Base-by-base conservation (phyloP, 2,797 vertebrate genomes). In the Argentina silus region DNA sequence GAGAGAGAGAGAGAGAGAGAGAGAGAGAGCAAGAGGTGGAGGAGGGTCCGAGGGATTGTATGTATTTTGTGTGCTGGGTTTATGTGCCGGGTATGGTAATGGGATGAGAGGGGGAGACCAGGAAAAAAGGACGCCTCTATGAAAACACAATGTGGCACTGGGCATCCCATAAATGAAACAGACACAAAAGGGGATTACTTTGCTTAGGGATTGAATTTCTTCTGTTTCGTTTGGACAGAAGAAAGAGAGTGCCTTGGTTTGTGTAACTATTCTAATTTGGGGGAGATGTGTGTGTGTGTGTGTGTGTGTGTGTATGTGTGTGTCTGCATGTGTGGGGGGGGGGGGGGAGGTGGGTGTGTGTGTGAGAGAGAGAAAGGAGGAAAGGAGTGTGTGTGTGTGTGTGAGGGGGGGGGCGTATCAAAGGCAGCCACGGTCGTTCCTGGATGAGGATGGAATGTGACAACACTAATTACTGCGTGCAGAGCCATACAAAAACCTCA, bases 381-480 rank as follows among this genome's bases (percentile, higher is more conserved):
- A 36, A 36, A 36, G 27, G 27, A 4, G 57, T 60, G 57, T 60
- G 57, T 60, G 57, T 60, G 57, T 23, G 57, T 60, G 51, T 56
- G 23, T 45, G 59, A 48, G 68, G n/a, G 15, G 55, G 61, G 36
- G 42, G 61, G 19, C 48, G 53, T 60, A 74, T 80, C 74, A 78
- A 81, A 84, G 67, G 67, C 72, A 48, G 62, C 64, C 67, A 56
- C 68, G 23, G 44, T 76, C 45, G 23, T 67, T 53, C 66, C 66
- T 65, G 67, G 75, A 78, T 47, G 67, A 63, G 3, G 48, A 78
- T 80, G 78, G 81, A 80, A 83, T 80, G 79, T 80, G 79, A 83
- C 81, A 80, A 73, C 65, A 64, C 79, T 83, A 81, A 85, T 81
- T 81, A 80, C 59, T 63, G 73, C 57, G 47, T 72, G 77, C 72